A percentile compares a stretch with the other conserved stretches of the same genome.
Conservation (phyloP, 2,888 invertebrate genomes). For the Phalera bucephala region DNA sequence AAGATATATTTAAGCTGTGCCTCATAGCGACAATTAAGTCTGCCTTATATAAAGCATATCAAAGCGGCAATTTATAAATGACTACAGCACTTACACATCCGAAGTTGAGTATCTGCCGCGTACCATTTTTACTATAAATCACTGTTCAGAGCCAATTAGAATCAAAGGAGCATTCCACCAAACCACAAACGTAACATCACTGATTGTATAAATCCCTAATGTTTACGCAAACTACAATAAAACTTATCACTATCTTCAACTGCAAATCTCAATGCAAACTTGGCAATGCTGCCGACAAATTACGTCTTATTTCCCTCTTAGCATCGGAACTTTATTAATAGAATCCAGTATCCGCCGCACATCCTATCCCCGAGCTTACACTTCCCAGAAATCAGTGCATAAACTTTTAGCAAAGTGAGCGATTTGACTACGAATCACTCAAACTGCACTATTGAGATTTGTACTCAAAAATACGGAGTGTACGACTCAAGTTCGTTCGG, state of each 20-base stretch:
- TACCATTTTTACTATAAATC: slow-evolving; percentile 60
- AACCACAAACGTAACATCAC: slow-evolving; percentile 54
- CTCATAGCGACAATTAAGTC: background rate
- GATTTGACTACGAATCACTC: slow-evolving; percentile 32
- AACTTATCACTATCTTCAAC: slow-evolving; percentile 57
- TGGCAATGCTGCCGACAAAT: slow-evolving; percentile 64
- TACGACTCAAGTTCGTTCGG: slow-evolving; percentile 68
- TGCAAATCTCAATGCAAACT: slow-evolving; percentile 70
- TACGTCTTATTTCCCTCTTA: slow-evolving; percentile 64
- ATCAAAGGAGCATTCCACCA: slow-evolving; percentile 38
- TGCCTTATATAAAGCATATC: background rate
- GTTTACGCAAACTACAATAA: slow-evolving; percentile 59
- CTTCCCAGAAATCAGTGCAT: slow-evolving; percentile 32
- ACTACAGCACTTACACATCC: slow-evolving; percentile 62
- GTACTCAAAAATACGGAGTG: slow-evolving; percentile 41
- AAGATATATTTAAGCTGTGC: slow-evolving; percentile 5
- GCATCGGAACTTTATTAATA: slow-evolving; percentile 63
- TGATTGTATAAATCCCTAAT: slow-evolving; percentile 53
- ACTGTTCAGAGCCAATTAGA: slow-evolving; percentile 38
- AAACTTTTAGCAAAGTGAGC: slow-evolving; percentile 22
- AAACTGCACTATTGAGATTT: slow-evolving; percentile 37
- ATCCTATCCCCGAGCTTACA: slow-evolving; percentile 37
- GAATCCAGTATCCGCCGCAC: slow-evolving; percentile 52
- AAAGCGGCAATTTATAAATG: slow-evolving; percentile 9
- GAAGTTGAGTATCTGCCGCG: slow-evolving; percentile 77